A percentile compares a stretch with the other conserved stretches of the same genome.
Conservation (phyloP, 2,113 vertebrate genomes). For the Calypte anna region DNA sequence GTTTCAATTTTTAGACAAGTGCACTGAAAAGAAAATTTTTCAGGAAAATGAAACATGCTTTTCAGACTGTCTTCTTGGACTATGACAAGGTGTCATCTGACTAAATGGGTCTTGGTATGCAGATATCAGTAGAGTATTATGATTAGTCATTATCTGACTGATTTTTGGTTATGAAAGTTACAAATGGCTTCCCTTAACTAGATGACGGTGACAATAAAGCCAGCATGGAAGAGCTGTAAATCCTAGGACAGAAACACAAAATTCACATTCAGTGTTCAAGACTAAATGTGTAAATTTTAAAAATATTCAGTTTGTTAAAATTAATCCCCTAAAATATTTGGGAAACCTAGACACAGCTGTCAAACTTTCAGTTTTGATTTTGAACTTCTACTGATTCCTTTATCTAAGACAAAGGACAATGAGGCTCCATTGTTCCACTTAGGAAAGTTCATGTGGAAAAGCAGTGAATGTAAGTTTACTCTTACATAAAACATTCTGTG, state of each 20-base stretch:
- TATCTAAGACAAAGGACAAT: background rate
- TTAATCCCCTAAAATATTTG: background rate
- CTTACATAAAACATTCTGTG: background rate
- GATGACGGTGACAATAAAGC: background rate
- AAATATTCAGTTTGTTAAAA: background rate
- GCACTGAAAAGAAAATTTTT: background rate
- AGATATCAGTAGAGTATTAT: background rate
- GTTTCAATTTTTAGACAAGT: background rate
- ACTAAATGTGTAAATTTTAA: background rate
- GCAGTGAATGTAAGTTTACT: background rate
- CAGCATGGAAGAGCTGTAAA: background rate
- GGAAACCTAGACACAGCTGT: background rate
- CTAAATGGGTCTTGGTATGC: background rate
- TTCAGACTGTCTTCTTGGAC: background rate
- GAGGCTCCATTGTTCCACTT: background rate
- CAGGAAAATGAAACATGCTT: background rate
- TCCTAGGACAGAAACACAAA: background rate
- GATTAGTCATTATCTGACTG: background rate
- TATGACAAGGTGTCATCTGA: background rate
- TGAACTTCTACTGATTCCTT: background rate
- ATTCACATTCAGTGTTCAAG: background rate
- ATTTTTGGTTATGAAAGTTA: background rate
- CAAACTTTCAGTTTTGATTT: background rate
- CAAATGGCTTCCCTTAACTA: background rate
- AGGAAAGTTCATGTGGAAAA: background rate